These are phyloP conservation scores for Andricus curvator DNA, from an alignment of 2,888 invertebrate genomes.

Conservation along the genomic window DNA sequence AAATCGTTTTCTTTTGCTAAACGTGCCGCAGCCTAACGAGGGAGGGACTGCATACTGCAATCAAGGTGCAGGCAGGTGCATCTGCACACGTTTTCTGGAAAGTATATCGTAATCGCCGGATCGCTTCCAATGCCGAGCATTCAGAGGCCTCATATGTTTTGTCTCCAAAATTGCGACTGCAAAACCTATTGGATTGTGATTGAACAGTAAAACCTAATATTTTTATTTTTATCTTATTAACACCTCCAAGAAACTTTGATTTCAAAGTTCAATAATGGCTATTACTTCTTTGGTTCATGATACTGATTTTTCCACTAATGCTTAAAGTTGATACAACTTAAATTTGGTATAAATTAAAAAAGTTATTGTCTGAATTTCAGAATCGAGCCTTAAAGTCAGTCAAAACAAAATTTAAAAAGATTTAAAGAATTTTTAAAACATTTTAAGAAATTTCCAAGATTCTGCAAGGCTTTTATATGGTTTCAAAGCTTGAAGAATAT, in stretches of 20 bases:
- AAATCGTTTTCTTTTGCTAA: conserved; percentile 23
- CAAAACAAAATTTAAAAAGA: too few relatives aligned
- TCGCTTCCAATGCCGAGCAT: conserved; percentile 13
- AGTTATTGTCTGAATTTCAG: too few relatives aligned
- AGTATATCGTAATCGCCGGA: conserved; percentile 31
- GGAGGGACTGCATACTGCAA: conserved; percentile 31
- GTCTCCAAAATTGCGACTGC: neutral
- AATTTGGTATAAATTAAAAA: too few relatives aligned
- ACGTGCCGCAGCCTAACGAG: conserved; percentile 32
- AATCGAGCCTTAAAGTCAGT: too few relatives aligned
- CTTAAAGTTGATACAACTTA: too few relatives aligned
- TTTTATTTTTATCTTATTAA: conserved; percentile 7
- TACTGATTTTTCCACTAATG: too few relatives aligned
- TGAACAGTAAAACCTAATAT: neutral
- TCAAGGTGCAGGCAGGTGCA: conserved; percentile 40
- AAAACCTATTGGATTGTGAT: conserved; percentile 18
- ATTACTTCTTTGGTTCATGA: too few relatives aligned
- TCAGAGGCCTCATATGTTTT: conserved; percentile 10
- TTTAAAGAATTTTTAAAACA: too few relatives aligned
- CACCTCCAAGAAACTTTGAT: neutral
- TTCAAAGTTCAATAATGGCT: neutral
- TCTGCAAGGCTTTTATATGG: too few relatives aligned
- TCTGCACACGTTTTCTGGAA: conserved; percentile 21
- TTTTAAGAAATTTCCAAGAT: too few relatives aligned
- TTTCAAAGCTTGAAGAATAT: too few relatives aligned